phyloP scores from a whole-genome alignment of 2,113 vertebrate genomes.

The Mesitornis unicolor region DNA sequence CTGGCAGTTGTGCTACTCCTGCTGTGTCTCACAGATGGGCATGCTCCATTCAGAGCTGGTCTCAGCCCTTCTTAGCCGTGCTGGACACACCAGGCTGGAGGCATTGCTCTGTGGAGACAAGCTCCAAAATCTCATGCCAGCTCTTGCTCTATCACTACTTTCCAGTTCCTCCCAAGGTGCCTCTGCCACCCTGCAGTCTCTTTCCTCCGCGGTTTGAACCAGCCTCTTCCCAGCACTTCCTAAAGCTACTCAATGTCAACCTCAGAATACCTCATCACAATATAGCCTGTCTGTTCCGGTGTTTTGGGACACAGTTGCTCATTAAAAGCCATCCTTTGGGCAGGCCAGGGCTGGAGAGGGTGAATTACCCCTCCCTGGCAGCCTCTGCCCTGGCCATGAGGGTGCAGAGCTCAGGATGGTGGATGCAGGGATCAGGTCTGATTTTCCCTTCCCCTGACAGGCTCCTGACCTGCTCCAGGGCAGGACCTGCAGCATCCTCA shows the following conservation, averaged over 20 bases:
- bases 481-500: background rate
- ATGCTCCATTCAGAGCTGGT: fast-evolving
- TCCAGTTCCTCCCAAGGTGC: background rate
- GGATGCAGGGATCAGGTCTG: background rate
- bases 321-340: background rate
- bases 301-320: background rate
- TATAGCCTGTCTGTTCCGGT: background rate
- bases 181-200: background rate
- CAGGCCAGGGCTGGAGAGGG: background rate
- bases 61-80: background rate
- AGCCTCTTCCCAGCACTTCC: background rate
- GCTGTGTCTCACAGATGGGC: fast-evolving
- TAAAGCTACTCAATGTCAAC: background rate
- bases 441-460: background rate
- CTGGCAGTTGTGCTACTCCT: background rate
- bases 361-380: background rate
- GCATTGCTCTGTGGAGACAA: background rate
- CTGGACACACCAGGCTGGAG: background rate
- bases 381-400: fast-evolving
- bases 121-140: background rate
- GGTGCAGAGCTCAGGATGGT: background rate
- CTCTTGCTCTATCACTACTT: background rate
- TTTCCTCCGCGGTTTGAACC: background rate
- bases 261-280: background rate
- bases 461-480: background rate